Percentiles rank a stretch among this genome's conserved stretches.
Evolutionary conservation across 2,888 invertebrate species (phyloP).

Genomic region (Leptura quadrifasciata): DNA sequence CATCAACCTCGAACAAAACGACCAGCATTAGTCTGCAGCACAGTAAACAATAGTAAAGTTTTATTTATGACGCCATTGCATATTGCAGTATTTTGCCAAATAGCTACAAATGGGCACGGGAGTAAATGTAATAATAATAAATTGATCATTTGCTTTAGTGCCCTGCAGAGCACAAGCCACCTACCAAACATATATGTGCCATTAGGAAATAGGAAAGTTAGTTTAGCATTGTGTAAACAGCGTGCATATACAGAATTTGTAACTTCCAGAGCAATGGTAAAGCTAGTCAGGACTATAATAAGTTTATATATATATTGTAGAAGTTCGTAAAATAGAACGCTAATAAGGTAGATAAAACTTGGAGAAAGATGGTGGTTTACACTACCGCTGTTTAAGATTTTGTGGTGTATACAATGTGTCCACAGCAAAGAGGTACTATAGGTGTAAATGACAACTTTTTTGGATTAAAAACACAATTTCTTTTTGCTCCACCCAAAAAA

Average conservation of each 20-base stretch:
- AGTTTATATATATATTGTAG: not conserved
- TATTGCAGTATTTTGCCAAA: conserved; percentile 26
- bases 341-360: not conserved
- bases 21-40: not conserved
- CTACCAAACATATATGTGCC: conserved; percentile 7
- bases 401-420: too few relatives aligned
- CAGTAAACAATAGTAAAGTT: conserved; percentile 29
- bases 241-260: conserved; percentile 7
- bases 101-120: conserved; percentile 10
- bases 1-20: not conserved
- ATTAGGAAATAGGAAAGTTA: conserved; percentile 26
- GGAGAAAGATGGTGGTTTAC: too few relatives aligned
- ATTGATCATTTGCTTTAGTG: conserved; percentile 34
- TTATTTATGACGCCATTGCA: conserved; percentile 32
- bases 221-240: conserved; percentile 12
- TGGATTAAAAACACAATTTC: too few relatives aligned
- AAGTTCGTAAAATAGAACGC: not conserved
- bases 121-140: conserved; percentile 31
- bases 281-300: not conserved
- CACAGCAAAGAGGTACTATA: too few relatives aligned
- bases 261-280: not conserved
- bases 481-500: too few relatives aligned
- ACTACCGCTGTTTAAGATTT: too few relatives aligned
- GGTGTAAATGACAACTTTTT: too few relatives aligned
- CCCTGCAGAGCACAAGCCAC: not conserved